phyloP scores from a whole-genome alignment of 2,888 invertebrate genomes.

The Amphipoea lucens region DNA sequence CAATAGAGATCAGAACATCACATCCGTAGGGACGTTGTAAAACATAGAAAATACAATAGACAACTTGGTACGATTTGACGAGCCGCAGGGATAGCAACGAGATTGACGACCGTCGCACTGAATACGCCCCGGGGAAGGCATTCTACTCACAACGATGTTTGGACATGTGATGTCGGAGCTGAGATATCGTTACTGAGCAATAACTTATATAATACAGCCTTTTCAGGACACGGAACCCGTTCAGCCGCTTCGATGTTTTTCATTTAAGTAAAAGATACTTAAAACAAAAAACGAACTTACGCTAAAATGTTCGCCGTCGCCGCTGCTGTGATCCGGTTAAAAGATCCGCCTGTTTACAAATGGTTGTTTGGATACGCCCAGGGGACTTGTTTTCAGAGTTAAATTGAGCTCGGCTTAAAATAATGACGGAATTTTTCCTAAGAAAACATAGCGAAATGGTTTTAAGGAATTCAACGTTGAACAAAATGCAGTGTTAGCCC shows the following conservation, averaged over 20 bases:
- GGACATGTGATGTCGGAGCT: constrained; percentile 53
- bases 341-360: constrained; percentile 71
- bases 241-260: constrained; percentile 35
- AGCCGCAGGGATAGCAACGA: constrained; percentile 45
- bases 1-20: constrained; percentile 40
- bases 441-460: constrained; percentile 59
- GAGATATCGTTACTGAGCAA: constrained; percentile 56
- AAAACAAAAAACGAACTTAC: constrained; percentile 49
- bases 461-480: constrained; percentile 51
- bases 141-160: constrained; percentile 48
- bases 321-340: constrained; percentile 65
- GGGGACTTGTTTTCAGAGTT: constrained; percentile 70
- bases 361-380: constrained; percentile 70
- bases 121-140: constrained; percentile 58
- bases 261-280: constrained; percentile 43
- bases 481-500: constrained; percentile 46
- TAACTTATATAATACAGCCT: constrained; percentile 47
- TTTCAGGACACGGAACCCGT: constrained; percentile 32
- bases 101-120: constrained; percentile 59
- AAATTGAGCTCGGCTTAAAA: constrained; percentile 71
- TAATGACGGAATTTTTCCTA: constrained; percentile 69
- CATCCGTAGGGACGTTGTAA: constrained; percentile 43
- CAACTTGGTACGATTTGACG: constrained; percentile 59
- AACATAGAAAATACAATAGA: constrained; percentile 51
- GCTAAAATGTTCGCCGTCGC: constrained; percentile 46